Evolutionary conservation across 2,113 vertebrate genomes (phyloP), one percentile per base, ranked within the genome.

Genomic region (Platycercus adscitus): DNA sequence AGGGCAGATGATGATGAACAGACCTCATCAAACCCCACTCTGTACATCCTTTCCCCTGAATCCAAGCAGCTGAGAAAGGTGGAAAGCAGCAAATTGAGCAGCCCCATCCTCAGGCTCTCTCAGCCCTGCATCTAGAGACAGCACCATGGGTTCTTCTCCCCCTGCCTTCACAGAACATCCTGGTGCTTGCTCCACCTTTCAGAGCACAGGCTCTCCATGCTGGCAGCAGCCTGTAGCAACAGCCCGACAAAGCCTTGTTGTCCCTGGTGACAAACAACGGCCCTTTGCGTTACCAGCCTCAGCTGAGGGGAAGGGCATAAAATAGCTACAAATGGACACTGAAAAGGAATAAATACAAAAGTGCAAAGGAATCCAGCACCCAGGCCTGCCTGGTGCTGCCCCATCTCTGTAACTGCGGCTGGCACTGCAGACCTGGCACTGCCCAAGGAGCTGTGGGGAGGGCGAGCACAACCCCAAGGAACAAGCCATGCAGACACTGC

Each of bases 361-460:
- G 0, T 0, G 8, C 46, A 39, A 49, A 68, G 29, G 26, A 82
- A 9, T 26, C 37, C 49, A 81, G 66, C 47, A 77, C 10, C 23
- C 58, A 66, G 52, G 41, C 52, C 8, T 60, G 13, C 26, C 41
- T 0, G 1, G 33, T 7, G 28, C 21, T 1, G 0, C 14, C 39
- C 4, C 23, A 8, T 25, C 15, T 11, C 15, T 25, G 23, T 60
- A 37, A 60, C 58, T 25, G 15, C 7, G 1, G n/a, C n/a, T 37
- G 58, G 58, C 58, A 37, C n/a, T 37, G 58, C 35, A 37, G n/a
- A 37, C 58, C n/a, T 17, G 21, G 56, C 56, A 58, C 20, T 3
- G 26, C 11, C 46, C 66, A 44, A 10, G 41, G 26, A 70, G 75
- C 29, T 0, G 0, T 1, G 8, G 37, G 15, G 35, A 33, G 3